These are phyloP conservation scores for Tubulanus polymorphus DNA, from an alignment of 2,888 invertebrate species.

Conservation along the genomic window DNA sequence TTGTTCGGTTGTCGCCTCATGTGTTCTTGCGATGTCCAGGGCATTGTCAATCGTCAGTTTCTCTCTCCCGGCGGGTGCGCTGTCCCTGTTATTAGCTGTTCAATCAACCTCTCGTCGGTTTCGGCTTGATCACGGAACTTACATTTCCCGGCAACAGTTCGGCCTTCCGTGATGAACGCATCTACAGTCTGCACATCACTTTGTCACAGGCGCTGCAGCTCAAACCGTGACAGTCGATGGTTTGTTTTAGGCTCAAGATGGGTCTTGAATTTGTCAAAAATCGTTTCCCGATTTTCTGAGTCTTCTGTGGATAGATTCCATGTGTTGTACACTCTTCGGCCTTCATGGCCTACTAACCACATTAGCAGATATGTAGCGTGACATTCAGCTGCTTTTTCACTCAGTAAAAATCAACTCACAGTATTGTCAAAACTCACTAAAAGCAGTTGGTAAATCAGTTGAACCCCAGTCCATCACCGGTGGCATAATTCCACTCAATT, in stretches of 20 bases:
- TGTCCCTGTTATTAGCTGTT: constrained; percentile 11
- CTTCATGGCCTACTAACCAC: constrained; percentile 9
- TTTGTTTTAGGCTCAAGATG: constrained; percentile 11
- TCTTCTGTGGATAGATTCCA: constrained; percentile 9
- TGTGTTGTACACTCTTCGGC: constrained; percentile 6
- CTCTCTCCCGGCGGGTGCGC: constrained; percentile 4
- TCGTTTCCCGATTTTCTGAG: not conserved
- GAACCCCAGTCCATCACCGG: not conserved
- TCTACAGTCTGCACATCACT: constrained; percentile 9
- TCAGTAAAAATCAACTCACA: not conserved
- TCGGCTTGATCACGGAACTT: constrained; percentile 6
- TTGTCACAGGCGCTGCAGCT: constrained; percentile 12
- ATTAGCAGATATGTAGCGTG: too few species aligned
- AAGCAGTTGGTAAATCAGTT: not conserved
- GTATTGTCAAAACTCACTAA: not conserved
- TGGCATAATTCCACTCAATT: not conserved
- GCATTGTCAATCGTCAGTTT: not conserved
- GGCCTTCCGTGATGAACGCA: constrained; percentile 8
- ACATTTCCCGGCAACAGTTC: constrained; percentile 12
- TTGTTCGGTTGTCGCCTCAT: constrained; percentile 7
- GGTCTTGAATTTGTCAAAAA: constrained; percentile 7
- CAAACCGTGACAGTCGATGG: constrained; percentile 10
- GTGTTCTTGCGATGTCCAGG: not conserved
- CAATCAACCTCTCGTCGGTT: constrained; percentile 10
- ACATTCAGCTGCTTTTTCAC: too few species aligned